A percentile compares a stretch with the other conserved stretches of the same genome.
These are phyloP conservation scores for Silurus aristotelis DNA, from an alignment of 2,797 vertebrate species.

Conservation along the genomic window DNA sequence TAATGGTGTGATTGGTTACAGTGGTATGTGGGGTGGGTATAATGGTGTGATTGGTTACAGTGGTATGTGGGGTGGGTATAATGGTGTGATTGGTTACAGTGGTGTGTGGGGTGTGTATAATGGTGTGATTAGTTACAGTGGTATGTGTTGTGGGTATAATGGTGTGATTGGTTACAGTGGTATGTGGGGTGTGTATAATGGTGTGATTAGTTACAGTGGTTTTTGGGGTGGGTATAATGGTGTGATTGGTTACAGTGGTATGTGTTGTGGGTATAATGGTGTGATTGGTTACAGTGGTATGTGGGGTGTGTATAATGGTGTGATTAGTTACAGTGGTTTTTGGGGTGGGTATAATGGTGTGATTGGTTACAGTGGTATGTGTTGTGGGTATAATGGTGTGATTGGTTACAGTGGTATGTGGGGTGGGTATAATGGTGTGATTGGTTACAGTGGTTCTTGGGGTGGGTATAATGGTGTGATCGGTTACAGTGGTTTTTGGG, in stretches of 20 bases:
- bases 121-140: neutral
- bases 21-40: neutral
- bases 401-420: neutral
- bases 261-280: neutral
- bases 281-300: neutral
- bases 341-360: too few species aligned
- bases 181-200: neutral
- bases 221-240: neutral
- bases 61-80: neutral
- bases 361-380: neutral
- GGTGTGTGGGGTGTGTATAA: too few species aligned
- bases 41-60: neutral
- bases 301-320: neutral
- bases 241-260: neutral
- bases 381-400: neutral
- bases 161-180: neutral
- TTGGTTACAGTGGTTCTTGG: neutral
- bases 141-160: neutral
- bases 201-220: neutral
- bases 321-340: neutral
- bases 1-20: neutral
- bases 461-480: neutral
- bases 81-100: neutral
- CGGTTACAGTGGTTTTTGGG: too few species aligned
- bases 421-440: neutral